phyloP scores from a whole-genome alignment of 2,113 vertebrate genomes.

The Peromyscus californicus region DNA sequence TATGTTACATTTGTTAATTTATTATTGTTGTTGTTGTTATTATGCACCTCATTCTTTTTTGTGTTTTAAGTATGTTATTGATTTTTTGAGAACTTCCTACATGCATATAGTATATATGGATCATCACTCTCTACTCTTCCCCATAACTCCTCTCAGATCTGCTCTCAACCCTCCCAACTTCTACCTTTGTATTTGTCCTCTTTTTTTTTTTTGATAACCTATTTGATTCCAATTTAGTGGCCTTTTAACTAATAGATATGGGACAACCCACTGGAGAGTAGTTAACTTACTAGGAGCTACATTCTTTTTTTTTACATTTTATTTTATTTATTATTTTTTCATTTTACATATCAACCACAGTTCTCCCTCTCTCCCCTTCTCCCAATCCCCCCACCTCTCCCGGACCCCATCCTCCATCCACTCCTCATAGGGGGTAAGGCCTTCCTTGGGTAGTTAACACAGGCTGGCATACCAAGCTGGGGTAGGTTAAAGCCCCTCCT shows the following conservation, averaged over 20 bases:
- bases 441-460: too few relatives aligned
- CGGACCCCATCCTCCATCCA: too few relatives aligned
- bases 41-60: background rate
- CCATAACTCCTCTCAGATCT: background rate
- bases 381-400: too few relatives aligned
- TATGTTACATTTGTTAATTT: background rate
- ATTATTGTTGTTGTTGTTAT: background rate
- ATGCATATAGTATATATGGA: background rate
- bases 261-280: background rate
- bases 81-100: background rate
- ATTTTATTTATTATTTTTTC: too few relatives aligned
- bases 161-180: background rate
- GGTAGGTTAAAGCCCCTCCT: too few relatives aligned
- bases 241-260: background rate
- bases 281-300: background rate
- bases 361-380: too few relatives aligned
- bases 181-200: background rate
- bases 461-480: too few relatives aligned
- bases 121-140: background rate
- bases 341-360: too few relatives aligned
- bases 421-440: too few relatives aligned
- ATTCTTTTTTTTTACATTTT: background rate
- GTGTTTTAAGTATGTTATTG: background rate
- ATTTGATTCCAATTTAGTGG: background rate
- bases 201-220: background rate